These are phyloP conservation scores for Podotricha telesiphe DNA, from an alignment of 2,888 invertebrate genomes.

Conservation along the genomic window DNA sequence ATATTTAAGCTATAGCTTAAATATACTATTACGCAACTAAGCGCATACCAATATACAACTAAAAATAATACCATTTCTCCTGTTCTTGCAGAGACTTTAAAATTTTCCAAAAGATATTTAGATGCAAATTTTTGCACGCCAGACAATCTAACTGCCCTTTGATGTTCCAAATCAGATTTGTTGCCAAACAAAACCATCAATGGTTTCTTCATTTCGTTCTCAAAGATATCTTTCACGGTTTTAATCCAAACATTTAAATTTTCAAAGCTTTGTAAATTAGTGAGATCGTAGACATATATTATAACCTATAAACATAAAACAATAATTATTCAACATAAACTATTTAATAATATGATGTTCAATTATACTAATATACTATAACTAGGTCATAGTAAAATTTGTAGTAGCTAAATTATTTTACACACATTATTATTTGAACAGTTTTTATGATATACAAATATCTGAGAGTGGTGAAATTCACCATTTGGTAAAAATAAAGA, in stretches of 20 bases:
- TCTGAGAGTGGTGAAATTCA: too few species aligned
- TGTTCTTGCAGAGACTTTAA: constrained; percentile 88
- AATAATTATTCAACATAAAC: neutral
- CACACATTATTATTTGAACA: too few species aligned
- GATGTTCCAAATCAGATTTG: constrained; percentile 90
- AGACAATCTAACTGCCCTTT: constrained; percentile 86
- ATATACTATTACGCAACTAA: too few species aligned
- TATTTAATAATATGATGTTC: too few species aligned
- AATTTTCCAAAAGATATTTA: constrained; percentile 84
- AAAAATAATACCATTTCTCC: constrained; percentile 85
- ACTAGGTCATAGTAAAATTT: too few species aligned
- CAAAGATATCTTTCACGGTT: constrained; percentile 73
- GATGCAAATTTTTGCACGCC: constrained; percentile 86
- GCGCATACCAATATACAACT: too few species aligned
- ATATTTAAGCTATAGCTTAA: too few species aligned
- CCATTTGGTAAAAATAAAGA: too few species aligned
- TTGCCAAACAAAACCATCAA: constrained; percentile 86
- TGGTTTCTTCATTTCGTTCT: constrained; percentile 75
- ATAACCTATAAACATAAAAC: constrained; percentile 84
- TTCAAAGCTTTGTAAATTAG: constrained; percentile 91
- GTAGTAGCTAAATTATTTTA: too few species aligned
- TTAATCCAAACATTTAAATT: constrained; percentile 88
- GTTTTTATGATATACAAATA: too few species aligned
- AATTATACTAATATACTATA: too few species aligned
- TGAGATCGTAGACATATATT: constrained; percentile 92